Conservation (phyloP, 2,113 vertebrate species). For the Axis porcinus region DNA sequence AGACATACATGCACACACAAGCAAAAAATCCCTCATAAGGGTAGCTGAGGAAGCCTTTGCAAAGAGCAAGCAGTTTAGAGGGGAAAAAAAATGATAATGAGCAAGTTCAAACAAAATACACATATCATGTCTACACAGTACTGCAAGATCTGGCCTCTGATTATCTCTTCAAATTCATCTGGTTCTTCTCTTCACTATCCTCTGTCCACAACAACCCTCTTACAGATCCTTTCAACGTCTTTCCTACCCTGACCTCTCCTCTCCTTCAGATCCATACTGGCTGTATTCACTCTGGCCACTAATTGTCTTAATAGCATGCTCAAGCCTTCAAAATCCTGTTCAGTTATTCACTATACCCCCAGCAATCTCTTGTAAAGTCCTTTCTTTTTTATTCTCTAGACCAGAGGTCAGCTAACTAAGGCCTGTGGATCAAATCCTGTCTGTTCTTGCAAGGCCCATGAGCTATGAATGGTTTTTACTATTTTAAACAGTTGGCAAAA, state of each 20-base stretch:
- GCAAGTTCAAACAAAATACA: not conserved
- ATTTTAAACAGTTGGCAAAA: not conserved
- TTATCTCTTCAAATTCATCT: not conserved
- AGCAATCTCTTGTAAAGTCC: not conserved
- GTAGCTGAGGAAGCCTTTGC: not conserved
- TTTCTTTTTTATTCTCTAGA: not conserved
- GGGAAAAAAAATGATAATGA: not conserved
- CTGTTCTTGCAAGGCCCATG: not conserved
- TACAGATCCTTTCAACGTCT: not conserved
- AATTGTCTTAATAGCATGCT: not conserved
- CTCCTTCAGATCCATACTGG: not conserved
- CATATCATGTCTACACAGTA: not conserved
- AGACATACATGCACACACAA: not conserved
- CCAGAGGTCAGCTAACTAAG: not conserved
- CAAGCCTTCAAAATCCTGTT: constrained; percentile 1
- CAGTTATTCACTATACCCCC: not conserved
- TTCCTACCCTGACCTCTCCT: not conserved
- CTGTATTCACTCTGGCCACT: not conserved
- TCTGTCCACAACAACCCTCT: not conserved
- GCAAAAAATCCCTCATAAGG: not conserved
- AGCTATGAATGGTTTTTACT: not conserved
- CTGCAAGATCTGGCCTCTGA: not conserved
- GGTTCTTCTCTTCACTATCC: not conserved
- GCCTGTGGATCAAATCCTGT: not conserved
- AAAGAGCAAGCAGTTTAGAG: not conserved